Base-by-base conservation (phyloP, 2,797 vertebrate genomes). In the Parauchenoglanis ngamensis region DNA sequence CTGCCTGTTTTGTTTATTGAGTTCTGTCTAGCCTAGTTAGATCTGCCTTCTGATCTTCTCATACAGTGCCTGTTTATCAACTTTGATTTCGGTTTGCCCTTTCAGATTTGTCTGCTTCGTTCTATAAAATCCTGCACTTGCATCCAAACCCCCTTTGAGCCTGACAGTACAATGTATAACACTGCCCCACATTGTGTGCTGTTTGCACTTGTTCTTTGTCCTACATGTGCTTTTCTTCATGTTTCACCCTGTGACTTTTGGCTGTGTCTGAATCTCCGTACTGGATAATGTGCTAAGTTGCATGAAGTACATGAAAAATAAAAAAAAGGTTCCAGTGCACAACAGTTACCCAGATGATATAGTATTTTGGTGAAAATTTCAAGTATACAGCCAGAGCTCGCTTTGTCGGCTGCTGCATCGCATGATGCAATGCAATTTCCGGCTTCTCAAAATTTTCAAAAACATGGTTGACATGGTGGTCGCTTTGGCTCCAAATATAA, bases 21-120 rank as follows among this genome's bases (percentile, higher is more conserved):
- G 52, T 40, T 68, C 46, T 46, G 57, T 54, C 57, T 52, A 83
- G n/a, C n/a, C 63, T 54, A 54, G 44, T 68, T 84, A 72, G n/a
- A 21, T 54, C 81, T 2, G 13, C 40, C 35, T 12, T 19, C 63
- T 54, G n/a, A 83, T 68, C 67, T 44, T 28, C 65, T 70, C 8
- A 40, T 56, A 28, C 65, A 35, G 25, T 56, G 65, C 10, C 49
- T 35, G 67, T 44, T 80, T n/a, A 44, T 61, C 54, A 23, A 21
- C 7, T n/a, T 15, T 81, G 35, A 63, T 46, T 81, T 82, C n/a
- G 59, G 3, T 65, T 82, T 82, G 23, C 61, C 25, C 13, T 67
- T 52, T 52, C 40, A 67, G 44, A 65, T 63, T 4, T 2, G 40
- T 21, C 3, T 4, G 10, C 56, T 40, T 61, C 1, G 11, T 67